A percentile compares a stretch with the other conserved stretches of the same genome.
These are phyloP conservation scores for Limnephilus lunatus DNA, from an alignment of 2,888 invertebrate genomes.

Conservation along the genomic window DNA sequence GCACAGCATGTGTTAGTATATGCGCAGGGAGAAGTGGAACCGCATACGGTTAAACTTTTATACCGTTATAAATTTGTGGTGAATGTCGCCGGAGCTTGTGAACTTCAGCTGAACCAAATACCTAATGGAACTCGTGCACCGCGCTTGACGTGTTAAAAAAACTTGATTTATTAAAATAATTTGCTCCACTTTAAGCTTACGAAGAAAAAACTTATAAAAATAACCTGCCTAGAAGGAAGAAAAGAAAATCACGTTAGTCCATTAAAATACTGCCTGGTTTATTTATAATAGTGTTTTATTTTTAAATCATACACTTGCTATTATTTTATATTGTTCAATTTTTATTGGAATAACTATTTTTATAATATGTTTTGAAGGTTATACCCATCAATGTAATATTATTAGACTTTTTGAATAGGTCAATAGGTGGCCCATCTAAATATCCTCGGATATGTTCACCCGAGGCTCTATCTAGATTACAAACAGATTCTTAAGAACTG, in stretches of 20 bases:
- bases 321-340: not conserved
- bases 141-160: not conserved
- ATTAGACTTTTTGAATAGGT: too few species aligned
- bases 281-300: not conserved
- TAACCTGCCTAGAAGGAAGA: not conserved
- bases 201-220: not conserved
- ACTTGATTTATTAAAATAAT: not conserved
- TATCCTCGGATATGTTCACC: too few species aligned
- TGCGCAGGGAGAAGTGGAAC: constrained; percentile 3
- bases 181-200: not conserved
- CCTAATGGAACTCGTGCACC: not conserved
- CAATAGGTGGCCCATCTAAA: too few species aligned
- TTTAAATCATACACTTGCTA: not conserved
- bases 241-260: not conserved
- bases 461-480: too few species aligned
- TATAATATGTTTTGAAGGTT: too few species aligned
- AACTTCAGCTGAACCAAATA: not conserved
- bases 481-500: too few species aligned
- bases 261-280: not conserved
- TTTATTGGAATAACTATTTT: too few species aligned
- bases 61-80: constrained; percentile 21
- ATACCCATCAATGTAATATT: too few species aligned
- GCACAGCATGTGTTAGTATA: not conserved
- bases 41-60: constrained; percentile 33
- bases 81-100: constrained; percentile 6